phyloP scores from a whole-genome alignment of 2,888 invertebrate genomes.

The Eupelmus urozonus region DNA sequence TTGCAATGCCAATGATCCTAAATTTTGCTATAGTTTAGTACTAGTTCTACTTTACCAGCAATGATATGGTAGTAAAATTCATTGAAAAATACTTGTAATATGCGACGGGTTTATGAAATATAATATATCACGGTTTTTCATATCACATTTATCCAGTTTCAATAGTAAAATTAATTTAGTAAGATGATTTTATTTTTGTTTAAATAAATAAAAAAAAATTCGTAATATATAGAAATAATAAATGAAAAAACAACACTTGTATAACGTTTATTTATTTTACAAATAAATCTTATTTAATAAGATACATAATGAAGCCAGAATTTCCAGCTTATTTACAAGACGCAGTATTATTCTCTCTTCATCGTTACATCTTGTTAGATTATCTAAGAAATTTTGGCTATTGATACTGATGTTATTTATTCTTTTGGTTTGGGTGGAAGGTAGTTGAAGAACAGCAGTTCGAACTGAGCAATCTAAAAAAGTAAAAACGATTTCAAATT shows the following conservation, averaged over 20 bases:
- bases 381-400: constrained; percentile 49
- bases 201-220: neutral
- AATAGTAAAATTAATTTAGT: too few relatives aligned
- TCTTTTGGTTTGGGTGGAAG: constrained; percentile 21
- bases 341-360: neutral
- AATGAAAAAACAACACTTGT: constrained; percentile 8
- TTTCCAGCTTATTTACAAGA: constrained; percentile 35
- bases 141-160: too few relatives aligned
- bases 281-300: constrained; percentile 45
- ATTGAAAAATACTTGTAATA: too few relatives aligned
- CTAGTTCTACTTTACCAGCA: too few relatives aligned
- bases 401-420: constrained; percentile 34
- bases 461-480: constrained; percentile 45
- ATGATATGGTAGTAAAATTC: too few relatives aligned
- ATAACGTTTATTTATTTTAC: constrained; percentile 41
- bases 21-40: too few relatives aligned
- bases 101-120: too few relatives aligned
- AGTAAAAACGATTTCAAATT: neutral
- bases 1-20: too few relatives aligned
- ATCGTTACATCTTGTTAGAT: constrained; percentile 25
- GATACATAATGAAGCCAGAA: constrained; percentile 38
- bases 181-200: neutral
- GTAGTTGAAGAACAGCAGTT: constrained; percentile 51
- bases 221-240: neutral
- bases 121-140: too few relatives aligned